Evolutionary conservation across 1,140 invertebrate species (phyloP).

Genomic region (Sycophaga agraensis): DNA sequence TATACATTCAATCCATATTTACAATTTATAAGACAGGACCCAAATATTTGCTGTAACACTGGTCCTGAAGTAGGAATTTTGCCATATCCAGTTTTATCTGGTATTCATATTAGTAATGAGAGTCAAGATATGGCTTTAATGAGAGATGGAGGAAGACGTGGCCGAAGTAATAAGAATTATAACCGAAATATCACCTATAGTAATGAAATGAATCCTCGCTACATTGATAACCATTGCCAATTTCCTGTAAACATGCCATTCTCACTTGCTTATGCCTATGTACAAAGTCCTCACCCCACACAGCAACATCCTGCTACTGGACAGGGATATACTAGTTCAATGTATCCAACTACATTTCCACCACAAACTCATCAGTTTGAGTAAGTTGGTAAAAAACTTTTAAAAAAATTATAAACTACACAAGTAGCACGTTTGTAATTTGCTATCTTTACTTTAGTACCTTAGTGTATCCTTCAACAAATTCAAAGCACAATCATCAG

Average conservation of each 20-base stretch:
- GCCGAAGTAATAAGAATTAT: slow-evolving; percentile 36
- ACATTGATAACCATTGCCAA: slow-evolving; percentile 37
- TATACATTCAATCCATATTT: no score
- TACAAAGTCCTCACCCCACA: slow-evolving; percentile 31
- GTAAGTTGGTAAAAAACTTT: slow-evolving; percentile 28
- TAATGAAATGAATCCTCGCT: slow-evolving; percentile 42
- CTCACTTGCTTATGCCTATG: slow-evolving; percentile 28
- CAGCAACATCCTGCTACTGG: slow-evolving; percentile 40
- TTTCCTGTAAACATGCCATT: slow-evolving; percentile 35
- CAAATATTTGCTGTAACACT: no score
- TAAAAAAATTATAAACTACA: slow-evolving; percentile 22
- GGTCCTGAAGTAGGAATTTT: no score
- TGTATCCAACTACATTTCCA: no score
- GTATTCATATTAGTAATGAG: no score
- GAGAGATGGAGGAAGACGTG: slow-evolving; percentile 38
- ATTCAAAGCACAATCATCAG: slow-evolving; percentile 40
- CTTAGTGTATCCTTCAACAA: slow-evolving; percentile 33
- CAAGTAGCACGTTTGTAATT: slow-evolving; percentile 32
- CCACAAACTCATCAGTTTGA: slow-evolving; percentile 35
- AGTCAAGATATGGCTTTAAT: slow-evolving; percentile 36
- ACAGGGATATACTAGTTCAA: slow-evolving; percentile 34
- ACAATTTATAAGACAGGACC: no score
- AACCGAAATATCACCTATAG: slow-evolving; percentile 40
- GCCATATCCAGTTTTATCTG: no score
- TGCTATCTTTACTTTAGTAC: slow-evolving; percentile 34